Evolutionary conservation across 2,888 invertebrate genomes (phyloP).

Genomic region (Tachina fera): DNA sequence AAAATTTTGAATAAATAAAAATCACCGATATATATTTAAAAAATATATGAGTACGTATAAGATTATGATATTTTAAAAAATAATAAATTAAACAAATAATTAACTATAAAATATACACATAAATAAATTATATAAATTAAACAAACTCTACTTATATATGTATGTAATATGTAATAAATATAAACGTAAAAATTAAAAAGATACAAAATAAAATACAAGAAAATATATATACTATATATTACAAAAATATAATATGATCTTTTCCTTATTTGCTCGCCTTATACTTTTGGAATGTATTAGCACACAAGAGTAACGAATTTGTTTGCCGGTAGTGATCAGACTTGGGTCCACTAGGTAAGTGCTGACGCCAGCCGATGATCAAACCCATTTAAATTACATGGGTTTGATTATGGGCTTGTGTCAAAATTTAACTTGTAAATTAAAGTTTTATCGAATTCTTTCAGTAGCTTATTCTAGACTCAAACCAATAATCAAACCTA

Average conservation of each 20-base stretch:
- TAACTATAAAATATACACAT: conserved; percentile 63
- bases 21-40: conserved; percentile 69
- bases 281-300: too few relatives aligned
- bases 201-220: conserved; percentile 74
- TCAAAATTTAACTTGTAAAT: too few relatives aligned
- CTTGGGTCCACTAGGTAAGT: too few relatives aligned
- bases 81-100: conserved; percentile 65
- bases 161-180: conserved; percentile 74
- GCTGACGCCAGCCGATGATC: too few relatives aligned
- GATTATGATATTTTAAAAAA: conserved; percentile 61
- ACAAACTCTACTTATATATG: conserved; percentile 70
- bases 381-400: too few relatives aligned
- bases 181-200: conserved; percentile 75
- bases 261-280: background rate
- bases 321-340: too few relatives aligned
- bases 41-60: conserved; percentile 42
- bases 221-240: conserved; percentile 49
- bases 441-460: too few relatives aligned
- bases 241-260: conserved; percentile 8
- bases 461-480: too few relatives aligned
- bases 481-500: too few relatives aligned
- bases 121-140: conserved; percentile 69
- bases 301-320: too few relatives aligned
- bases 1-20: conserved; percentile 46
- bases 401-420: too few relatives aligned